phyloP scores from a whole-genome alignment of 23 tunicate genomes.

The Trididemnum clinides region DNA sequence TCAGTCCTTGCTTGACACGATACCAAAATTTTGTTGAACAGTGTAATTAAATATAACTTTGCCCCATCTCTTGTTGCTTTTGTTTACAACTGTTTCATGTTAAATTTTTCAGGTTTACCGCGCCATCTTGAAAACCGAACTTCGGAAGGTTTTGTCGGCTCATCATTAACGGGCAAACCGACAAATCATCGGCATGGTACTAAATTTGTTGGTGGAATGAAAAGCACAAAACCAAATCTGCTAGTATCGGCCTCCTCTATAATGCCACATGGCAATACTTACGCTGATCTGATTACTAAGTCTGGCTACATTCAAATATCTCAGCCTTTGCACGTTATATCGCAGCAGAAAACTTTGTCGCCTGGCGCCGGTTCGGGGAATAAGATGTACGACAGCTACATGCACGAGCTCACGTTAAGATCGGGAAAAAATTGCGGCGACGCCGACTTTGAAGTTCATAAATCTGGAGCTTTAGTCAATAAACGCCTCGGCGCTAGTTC shows the following conservation, averaged over 20 bases:
- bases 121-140: not conserved
- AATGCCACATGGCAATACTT: constrained; percentile 8
- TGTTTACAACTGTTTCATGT: too few relatives aligned
- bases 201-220: not conserved
- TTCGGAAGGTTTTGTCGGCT: constrained; percentile 32
- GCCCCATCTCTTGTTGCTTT: too few relatives aligned
- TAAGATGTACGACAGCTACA: constrained; percentile 82
- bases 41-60: too few relatives aligned
- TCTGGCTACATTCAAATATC: constrained; percentile 88
- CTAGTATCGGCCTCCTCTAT: not conserved
- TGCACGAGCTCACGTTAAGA: constrained; percentile 67
- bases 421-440: not conserved
- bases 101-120: not conserved
- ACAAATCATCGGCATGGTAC: not conserved
- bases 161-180: constrained; percentile 19
- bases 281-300: constrained; percentile 25
- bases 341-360: constrained; percentile 17
- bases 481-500: constrained; percentile 80
- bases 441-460: not conserved
- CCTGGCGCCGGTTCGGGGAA: constrained; percentile 36
- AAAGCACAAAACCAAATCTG: not conserved
- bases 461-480: constrained; percentile 14
- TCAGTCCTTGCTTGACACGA: too few relatives aligned
- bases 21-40: too few relatives aligned
- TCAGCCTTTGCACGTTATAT: constrained; percentile 58